Conservation (phyloP, 2,888 invertebrate species). For the Lydus trimaculatus region DNA sequence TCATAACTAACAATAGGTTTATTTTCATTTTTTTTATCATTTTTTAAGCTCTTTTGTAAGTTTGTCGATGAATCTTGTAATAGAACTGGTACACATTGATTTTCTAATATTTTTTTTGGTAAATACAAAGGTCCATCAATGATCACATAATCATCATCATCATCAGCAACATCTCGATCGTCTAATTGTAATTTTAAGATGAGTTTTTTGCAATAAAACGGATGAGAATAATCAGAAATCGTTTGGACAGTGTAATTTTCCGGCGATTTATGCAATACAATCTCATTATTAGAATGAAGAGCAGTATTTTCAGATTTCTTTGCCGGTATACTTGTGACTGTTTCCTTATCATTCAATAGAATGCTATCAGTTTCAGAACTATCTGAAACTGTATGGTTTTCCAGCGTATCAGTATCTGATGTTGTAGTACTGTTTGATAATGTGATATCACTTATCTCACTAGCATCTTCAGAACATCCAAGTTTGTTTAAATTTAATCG, state of each 20-base stretch:
- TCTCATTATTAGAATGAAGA: not conserved
- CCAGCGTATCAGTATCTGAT: too few species aligned
- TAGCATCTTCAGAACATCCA: too few species aligned
- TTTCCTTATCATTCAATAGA: too few species aligned
- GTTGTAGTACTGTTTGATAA: too few species aligned
- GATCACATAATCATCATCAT: conserved; percentile 39
- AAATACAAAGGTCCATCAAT: conserved; percentile 44
- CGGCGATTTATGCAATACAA: not conserved
- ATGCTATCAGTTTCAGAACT: too few species aligned
- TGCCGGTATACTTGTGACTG: too few species aligned
- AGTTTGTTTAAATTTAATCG: conserved; percentile 6
- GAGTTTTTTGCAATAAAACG: conserved; percentile 19
- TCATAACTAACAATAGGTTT: conserved; percentile 6
- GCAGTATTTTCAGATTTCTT: too few species aligned
- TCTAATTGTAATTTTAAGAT: conserved; percentile 32
- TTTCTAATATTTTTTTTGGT: conserved; percentile 37
- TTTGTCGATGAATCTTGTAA: conserved; percentile 7
- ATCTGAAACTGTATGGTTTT: too few species aligned
- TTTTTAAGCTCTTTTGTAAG: too few species aligned
- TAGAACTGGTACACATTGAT: conserved; percentile 16
- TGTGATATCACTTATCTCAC: too few species aligned
- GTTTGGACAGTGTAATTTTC: not conserved
- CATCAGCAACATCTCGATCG: conserved; percentile 47
- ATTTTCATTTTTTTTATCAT: not conserved
- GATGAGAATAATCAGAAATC: not conserved